Base-by-base conservation (phyloP, 2,113 vertebrate genomes). In the Rhinoptilus africanus region DNA sequence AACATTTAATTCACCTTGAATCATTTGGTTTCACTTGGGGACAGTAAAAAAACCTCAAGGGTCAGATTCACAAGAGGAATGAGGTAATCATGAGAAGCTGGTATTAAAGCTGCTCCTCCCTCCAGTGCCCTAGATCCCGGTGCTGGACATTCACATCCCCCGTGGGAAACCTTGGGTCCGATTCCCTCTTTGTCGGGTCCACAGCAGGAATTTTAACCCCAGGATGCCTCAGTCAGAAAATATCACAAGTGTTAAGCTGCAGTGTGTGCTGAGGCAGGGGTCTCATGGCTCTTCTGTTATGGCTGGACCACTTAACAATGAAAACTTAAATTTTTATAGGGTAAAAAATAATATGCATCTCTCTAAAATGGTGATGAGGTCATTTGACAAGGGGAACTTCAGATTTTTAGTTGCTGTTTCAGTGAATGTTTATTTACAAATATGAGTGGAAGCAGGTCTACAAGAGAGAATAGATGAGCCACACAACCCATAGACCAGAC, bases 1-100 rank as follows among this genome's bases (percentile, higher is more conserved):
- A 73, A 74, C n/a, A 71, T 88, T 79, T 88, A 88, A 88, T 90
- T 89, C 81, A 89, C 66, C 89, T 89, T 79, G 77, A 89, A 78
- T 92, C 3, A 8, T 92, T 95, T 89, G 53, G 48, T 90, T 96
- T 80, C 53, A 67, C 63, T 94, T 80, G 62, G 72, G 37, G 59
- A 66, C 57, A 0, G 1, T 82, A 75, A 93, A 89, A 95, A 73
- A 81, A 22, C 17, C 60, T 35, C 30, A 91, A 82, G 27, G 71
- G 67, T 50, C 84, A 89, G 22, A 75, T 79, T 93, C 92, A 80
- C 56, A 76, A 80, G 67, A 90, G 75, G 37, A 92, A 92, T 88
- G 73, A 94, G 45, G 78, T 96, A 79, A 92, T 67, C 14, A 7
- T 28, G 71, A 92, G 62, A 85, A 89, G 28, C 10, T 89, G 47